These are phyloP conservation scores for Penaeus chinensis DNA, from an alignment of 1,140 invertebrate species.

Conservation along the genomic window DNA sequence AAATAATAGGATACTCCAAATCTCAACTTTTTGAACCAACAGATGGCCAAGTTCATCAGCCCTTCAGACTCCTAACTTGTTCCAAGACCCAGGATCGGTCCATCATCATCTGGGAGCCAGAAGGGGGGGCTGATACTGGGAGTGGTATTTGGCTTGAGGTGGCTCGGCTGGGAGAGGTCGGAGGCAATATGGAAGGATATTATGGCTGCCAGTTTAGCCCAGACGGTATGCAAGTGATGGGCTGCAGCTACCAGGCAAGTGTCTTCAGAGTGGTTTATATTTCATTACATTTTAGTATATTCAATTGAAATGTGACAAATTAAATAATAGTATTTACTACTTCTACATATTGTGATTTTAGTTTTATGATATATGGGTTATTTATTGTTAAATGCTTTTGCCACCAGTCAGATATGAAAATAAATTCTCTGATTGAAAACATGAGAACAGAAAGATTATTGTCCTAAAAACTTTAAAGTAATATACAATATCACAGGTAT, in stretches of 20 bases:
- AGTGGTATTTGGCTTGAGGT: slow-evolving; percentile 85
- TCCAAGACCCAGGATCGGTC: slow-evolving; percentile 95
- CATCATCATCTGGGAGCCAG: slow-evolving; percentile 88
- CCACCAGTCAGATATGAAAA: background rate
- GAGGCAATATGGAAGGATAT: slow-evolving; percentile 92
- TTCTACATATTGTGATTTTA: background rate
- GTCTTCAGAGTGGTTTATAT: background rate
- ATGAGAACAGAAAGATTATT: background rate
- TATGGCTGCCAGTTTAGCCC: slow-evolving; percentile 86
- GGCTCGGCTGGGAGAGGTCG: slow-evolving; percentile 86
- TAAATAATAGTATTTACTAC: background rate
- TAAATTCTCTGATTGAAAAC: background rate
- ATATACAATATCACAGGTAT: too few species aligned
- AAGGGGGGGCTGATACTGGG: slow-evolving; percentile 66
- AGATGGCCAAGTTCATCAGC: slow-evolving; percentile 17
- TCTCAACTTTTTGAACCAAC: background rate
- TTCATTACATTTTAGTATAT: background rate
- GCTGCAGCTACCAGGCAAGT: slow-evolving; percentile 79
- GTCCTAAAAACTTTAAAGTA: background rate
- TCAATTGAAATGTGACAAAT: background rate
- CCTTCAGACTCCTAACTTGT: slow-evolving; percentile 68
- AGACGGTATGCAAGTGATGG: slow-evolving; percentile 80
- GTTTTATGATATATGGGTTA: background rate
- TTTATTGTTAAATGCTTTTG: background rate
- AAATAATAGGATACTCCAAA: too few species aligned